Evolutionary conservation across 2,797 vertebrate genomes (phyloP).

Genomic region (Cephalopachus bancanus): DNA sequence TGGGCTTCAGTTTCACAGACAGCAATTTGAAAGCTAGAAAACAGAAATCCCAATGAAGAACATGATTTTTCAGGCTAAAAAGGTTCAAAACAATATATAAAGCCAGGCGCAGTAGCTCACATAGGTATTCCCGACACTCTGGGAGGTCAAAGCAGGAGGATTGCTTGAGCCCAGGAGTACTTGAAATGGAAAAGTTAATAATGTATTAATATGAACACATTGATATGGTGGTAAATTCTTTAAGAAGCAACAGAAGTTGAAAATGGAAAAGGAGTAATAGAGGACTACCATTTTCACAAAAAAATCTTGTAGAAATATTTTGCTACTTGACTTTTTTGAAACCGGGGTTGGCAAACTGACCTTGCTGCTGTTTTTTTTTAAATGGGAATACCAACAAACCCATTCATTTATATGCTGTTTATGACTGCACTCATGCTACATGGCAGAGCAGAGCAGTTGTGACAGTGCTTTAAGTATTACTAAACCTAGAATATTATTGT

Average conservation of each 20-base stretch:
- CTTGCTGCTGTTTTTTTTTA: not conserved
- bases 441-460: not conserved
- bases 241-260: not conserved
- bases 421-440: not conserved
- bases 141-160: no score
- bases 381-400: not conserved
- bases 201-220: not conserved
- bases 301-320: not conserved
- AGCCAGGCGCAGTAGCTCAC: no score
- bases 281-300: not conserved
- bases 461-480: not conserved
- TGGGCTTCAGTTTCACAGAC: not conserved
- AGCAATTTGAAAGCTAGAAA: not conserved
- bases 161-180: no score
- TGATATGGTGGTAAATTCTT: not conserved
- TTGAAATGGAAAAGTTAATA: not conserved
- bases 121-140: no score
- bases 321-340: conserved; percentile 8
- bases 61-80: conserved; percentile 17
- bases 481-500: not conserved
- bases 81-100: not conserved
- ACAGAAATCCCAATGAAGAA: not conserved
- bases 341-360: not conserved
- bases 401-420: not conserved
- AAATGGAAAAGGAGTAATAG: not conserved